Base-by-base conservation (phyloP, 2,888 invertebrate species). In the Chorisops tibialis region DNA sequence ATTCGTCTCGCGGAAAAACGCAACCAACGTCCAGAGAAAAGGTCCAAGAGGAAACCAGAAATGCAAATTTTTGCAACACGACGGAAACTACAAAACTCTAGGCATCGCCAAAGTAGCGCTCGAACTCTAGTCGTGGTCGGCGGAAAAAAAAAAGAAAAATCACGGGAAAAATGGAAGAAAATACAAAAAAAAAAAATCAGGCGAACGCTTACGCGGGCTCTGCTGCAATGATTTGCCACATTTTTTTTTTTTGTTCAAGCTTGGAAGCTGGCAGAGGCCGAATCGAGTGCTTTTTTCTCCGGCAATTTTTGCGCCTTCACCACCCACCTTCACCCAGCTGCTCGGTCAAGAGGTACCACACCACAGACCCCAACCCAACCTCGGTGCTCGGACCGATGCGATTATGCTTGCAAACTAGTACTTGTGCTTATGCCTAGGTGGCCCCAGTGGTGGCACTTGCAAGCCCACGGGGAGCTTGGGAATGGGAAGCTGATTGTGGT, bases 41-140 rank as follows among this genome's bases (percentile, higher is more conserved):
- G 61, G 65, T 51, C 49, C 62, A 64, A 62, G 65, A 60, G 59
- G 16, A 60, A 49, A 62, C 60, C 65, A 65, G 65, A 65, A 65
- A 65, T 65, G 65, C 65, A 65, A 63, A 65, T 61, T 65, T 65
- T 62, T 59, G 61, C 64, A 64, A 64, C 61, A 61, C 61, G 61
- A 56, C 43, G 56, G 56, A 56, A 56, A 43, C 56, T 56, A 56
- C 56, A 19, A 56, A 21, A 18, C 43, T 30, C 45, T 24, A 35
- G 30, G 12, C 18, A 45, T 16, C 56, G 56, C 41, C 52, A 54
- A 21, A 22, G 52, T 56, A 43, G 56, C 18, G 14, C 6, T 11
- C 41, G 43, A 9, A 30, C 30, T 30, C 30, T 56, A 45, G 45
- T 30, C 35, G 16, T 48, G 22, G 21, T 14, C 21, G 48, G 59